phyloP scores from a whole-genome alignment of 2,888 invertebrate genomes.

The Teleogryllus oceanicus region DNA sequence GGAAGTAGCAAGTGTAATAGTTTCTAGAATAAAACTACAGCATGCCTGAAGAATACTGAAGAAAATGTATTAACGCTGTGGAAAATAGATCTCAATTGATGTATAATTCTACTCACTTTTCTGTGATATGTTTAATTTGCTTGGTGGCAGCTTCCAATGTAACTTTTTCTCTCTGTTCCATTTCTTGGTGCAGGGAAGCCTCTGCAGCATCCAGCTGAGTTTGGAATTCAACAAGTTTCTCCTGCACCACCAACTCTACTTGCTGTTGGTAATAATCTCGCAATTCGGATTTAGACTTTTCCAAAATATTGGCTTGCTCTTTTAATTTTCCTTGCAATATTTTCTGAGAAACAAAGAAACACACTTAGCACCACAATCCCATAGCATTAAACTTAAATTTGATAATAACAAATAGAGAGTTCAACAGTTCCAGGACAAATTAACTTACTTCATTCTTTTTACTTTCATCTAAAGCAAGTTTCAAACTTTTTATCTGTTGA shows the following conservation, averaged over 20 bases:
- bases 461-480: conserved; percentile 53
- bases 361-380: neutral
- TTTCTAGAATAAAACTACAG: no score
- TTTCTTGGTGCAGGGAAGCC: conserved; percentile 59
- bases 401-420: no score
- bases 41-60: no score
- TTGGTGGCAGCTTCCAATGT: conserved; percentile 67
- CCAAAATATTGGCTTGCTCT: conserved; percentile 52
- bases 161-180: conserved; percentile 60
- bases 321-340: conserved; percentile 47
- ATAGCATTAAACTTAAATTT: no score
- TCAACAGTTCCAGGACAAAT: neutral
- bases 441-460: conserved; percentile 48
- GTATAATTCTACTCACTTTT: conserved; percentile 51
- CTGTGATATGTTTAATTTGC: conserved; percentile 67
- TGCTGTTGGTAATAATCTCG: conserved; percentile 76
- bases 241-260: conserved; percentile 70
- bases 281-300: conserved; percentile 63
- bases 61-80: no score
- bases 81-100: no score
- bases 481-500: conserved; percentile 54
- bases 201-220: conserved; percentile 69
- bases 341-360: conserved; percentile 45
- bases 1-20: no score
- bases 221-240: conserved; percentile 74